Conservation (phyloP, 1,140 invertebrate species). For the Rhagoletis zephyria region DNA sequence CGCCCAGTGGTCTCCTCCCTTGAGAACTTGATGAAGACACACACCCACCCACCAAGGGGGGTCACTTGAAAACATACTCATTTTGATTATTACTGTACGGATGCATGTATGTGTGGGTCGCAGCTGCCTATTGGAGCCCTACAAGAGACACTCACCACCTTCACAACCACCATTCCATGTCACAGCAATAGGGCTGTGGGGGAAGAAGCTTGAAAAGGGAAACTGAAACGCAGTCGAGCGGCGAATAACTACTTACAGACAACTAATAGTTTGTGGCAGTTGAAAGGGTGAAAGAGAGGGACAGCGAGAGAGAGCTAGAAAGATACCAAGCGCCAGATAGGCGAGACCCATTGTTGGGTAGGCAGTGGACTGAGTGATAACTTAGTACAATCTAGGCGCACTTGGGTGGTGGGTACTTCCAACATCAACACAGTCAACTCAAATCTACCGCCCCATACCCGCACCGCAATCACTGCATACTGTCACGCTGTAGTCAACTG, state of each 20-base stretch:
- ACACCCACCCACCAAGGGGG: background rate
- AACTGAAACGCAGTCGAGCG: constrained; percentile 35
- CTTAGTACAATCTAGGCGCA: background rate
- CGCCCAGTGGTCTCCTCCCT: background rate
- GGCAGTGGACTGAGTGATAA: background rate
- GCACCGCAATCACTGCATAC: background rate
- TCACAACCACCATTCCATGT: no score
- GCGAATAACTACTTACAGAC: background rate
- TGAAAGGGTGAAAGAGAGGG: background rate
- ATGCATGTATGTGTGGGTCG: no score
- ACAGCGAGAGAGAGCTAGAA: background rate
- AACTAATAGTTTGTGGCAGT: constrained; percentile 31
- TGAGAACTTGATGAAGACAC: background rate
- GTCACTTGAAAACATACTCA: background rate
- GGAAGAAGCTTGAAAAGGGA: constrained; percentile 11
- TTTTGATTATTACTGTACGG: background rate
- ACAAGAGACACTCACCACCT: no score
- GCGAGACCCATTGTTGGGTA: background rate
- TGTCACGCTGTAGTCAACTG: constrained; percentile 9
- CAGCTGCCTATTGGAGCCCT: no score
- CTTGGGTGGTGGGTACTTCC: constrained; percentile 22
- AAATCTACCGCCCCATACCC: no score
- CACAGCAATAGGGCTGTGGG: no score
- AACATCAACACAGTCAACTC: no score
- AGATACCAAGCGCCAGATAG: background rate